These are phyloP conservation scores for Peromyscus attwateri DNA, from an alignment of 2,797 vertebrate species.

Conservation along the genomic window DNA sequence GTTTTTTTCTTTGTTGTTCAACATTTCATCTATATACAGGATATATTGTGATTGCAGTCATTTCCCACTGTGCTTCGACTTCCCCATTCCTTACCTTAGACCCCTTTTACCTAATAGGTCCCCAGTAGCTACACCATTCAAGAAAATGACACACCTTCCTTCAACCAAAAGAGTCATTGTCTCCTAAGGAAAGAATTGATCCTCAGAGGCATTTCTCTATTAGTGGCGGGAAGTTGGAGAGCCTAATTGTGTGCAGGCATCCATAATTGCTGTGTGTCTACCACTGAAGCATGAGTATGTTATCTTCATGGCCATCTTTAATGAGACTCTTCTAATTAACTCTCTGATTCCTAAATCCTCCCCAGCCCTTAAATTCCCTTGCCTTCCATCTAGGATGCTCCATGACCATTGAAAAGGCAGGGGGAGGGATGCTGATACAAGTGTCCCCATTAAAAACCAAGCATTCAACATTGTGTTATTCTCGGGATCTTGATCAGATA, in stretches of 20 bases:
- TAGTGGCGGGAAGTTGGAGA: no score
- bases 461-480: not conserved
- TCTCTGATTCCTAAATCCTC: not conserved
- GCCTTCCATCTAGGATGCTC: not conserved
- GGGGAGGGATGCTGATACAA: not conserved
- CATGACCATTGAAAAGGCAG: not conserved
- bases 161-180: not conserved
- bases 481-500: not conserved
- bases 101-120: not conserved
- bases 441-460: not conserved
- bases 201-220: not conserved
- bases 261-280: not conserved
- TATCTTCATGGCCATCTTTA: not conserved
- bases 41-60: not conserved
- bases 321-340: not conserved
- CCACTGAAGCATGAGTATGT: not conserved
- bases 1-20: no score
- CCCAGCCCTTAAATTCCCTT: not conserved
- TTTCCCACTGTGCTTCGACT: not conserved
- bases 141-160: not conserved
- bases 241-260: not conserved
- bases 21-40: not conserved
- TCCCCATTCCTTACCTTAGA: no score
- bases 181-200: not conserved
- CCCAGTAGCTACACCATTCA: not conserved